Evolutionary conservation across 2,113 vertebrate genomes (phyloP), one percentile per base, ranked within the genome.

Genomic region (Diglossa brunneiventris): DNA sequence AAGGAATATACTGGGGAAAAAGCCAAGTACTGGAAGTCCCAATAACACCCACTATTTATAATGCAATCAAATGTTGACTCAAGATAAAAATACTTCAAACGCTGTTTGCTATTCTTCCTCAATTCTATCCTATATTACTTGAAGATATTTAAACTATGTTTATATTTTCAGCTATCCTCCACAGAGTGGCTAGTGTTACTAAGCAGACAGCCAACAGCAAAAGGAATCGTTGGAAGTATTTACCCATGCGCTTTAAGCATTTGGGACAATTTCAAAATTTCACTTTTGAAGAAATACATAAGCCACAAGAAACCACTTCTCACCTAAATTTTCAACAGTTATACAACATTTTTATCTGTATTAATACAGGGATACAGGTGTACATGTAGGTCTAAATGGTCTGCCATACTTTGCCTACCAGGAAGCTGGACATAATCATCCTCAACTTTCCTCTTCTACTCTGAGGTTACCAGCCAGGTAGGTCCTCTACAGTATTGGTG

Each of bases 11-110:
- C 69, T 84, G 72, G 79, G 68, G 64, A 33, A 87, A 94, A 92
- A 68, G 64, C 76, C 83, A 87, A 92, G 86, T 55, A 89, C 64
- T 83, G 9, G 8, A 83, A 92, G 83, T 87, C 73, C 74, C 61
- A 94, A 3, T 68, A 93, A 94, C 59, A 92, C 56, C 44, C 76
- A 89, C 56, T 81, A 52, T 90, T 96, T 74, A 74, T 59, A 78
- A 49, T 23, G 37, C 47, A 92, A 88, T 70, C 68, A 59, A 59
- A 81, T 18, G 5, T 78, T 96, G 83, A 55, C 20, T 62, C 18
- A 70, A 77, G 55, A 61, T 39, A 76, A 90, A 91, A 73, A 90
- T 67, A 81, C 8, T 87, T 83, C 39, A 83, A 41, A 55, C 0
- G 1, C 18, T 74, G 30, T 49, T 76, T 78, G 56, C 79, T 84